These are phyloP conservation scores for Paramormyrops hopkinsi DNA, from an alignment of 2,797 vertebrate genomes.

Conservation along the genomic window DNA sequence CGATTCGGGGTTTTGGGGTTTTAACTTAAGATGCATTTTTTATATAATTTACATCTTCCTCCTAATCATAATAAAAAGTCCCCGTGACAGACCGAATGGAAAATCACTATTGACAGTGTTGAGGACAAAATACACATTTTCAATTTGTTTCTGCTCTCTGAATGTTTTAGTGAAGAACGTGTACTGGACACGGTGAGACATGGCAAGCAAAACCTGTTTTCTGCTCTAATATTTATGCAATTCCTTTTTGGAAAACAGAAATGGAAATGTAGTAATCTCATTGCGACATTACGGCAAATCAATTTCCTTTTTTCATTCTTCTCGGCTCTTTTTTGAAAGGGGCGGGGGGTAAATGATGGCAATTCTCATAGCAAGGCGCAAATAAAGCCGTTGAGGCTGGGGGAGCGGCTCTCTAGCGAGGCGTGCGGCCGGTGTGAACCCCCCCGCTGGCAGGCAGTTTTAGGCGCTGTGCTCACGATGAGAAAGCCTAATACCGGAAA, in stretches of 20 bases:
- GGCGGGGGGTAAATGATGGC: slow-evolving; percentile 70
- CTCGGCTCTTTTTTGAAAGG: slow-evolving; percentile 54
- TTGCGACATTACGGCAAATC: slow-evolving; percentile 58
- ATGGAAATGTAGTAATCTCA: slow-evolving; percentile 58
- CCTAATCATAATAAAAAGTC: not conserved
- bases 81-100: not conserved
- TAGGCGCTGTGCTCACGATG: slow-evolving; percentile 62
- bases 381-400: slow-evolving; percentile 71
- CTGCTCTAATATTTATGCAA: slow-evolving; percentile 46
- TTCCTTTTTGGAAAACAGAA: slow-evolving; percentile 57
- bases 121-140: not conserved
- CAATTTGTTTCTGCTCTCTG: not conserved
- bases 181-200: not conserved
- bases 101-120: not conserved
- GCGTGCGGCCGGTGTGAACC: slow-evolving; percentile 60
- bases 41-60: not conserved
- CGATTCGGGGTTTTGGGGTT: not conserved
- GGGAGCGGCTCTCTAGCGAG: slow-evolving; percentile 69
- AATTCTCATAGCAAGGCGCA: slow-evolving; percentile 73
- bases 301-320: slow-evolving; percentile 53
- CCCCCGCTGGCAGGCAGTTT: slow-evolving; percentile 65
- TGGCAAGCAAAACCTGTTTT: not conserved
- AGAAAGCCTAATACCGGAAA: slow-evolving; percentile 70
- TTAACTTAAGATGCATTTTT: not conserved
- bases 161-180: not conserved